A percentile compares a stretch with the other conserved stretches of the same genome.
phyloP scores from a whole-genome alignment of 1,140 invertebrate genomes.

The Cydia fagiglandana region DNA sequence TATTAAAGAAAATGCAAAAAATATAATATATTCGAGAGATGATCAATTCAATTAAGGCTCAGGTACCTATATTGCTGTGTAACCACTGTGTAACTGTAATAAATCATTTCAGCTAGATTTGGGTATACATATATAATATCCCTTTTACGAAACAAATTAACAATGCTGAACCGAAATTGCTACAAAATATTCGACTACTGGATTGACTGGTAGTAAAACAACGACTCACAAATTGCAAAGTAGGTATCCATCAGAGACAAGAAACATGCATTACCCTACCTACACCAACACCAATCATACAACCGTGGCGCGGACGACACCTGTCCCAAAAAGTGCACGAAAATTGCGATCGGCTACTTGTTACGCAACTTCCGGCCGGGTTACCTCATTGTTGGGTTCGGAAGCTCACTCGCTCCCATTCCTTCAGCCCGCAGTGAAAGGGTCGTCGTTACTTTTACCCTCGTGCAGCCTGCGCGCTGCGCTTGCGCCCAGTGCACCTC shows the following conservation, averaged over 20 bases:
- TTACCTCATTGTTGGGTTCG: constrained; percentile 72
- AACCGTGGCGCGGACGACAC: constrained; percentile 38
- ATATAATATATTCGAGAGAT: too few species aligned
- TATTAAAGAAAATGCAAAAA: too few species aligned
- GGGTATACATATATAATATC: too few species aligned
- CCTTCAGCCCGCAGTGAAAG: constrained; percentile 76
- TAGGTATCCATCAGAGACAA: not conserved
- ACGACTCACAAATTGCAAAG: not conserved
- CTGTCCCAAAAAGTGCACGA: constrained; percentile 57
- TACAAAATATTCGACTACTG: too few species aligned
- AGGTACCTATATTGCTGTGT: too few species aligned
- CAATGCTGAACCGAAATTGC: too few species aligned
- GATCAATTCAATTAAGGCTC: too few species aligned
- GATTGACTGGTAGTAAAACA: too few species aligned
- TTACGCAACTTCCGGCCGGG: constrained; percentile 58
- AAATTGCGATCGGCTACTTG: constrained; percentile 59
- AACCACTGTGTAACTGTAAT: too few species aligned
- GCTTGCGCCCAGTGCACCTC: constrained; percentile 41
- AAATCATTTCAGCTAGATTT: too few species aligned
- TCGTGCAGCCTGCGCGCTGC: constrained; percentile 45
- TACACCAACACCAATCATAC: not conserved
- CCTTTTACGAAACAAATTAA: too few species aligned
- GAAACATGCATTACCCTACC: not conserved
- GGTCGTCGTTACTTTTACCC: constrained; percentile 76
- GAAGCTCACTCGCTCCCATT: constrained; percentile 72